Conservation (phyloP, 2,113 vertebrate species). For the Sakesphorus luctuosus region DNA sequence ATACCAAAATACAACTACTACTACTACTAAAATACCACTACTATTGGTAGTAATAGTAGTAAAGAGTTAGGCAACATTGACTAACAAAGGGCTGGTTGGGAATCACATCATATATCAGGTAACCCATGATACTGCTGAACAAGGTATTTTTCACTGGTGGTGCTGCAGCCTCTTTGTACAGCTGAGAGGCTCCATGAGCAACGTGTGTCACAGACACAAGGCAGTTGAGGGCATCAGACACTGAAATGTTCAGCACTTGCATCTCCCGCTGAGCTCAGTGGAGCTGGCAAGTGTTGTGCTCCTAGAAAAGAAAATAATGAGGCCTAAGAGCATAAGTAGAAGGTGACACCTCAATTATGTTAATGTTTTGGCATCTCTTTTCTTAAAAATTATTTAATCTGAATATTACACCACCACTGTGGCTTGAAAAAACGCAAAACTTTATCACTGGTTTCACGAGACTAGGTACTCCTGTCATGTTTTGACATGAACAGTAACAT, state of each 20-base stretch:
- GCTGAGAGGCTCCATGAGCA: not conserved
- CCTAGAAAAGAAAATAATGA: not conserved
- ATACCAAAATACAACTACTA: not conserved
- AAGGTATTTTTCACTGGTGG: not conserved
- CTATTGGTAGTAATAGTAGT: not conserved
- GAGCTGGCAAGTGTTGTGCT: not conserved
- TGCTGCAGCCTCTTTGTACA: not conserved
- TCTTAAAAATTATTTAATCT: not conserved
- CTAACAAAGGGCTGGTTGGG: not conserved
- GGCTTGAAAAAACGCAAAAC: accelerated
- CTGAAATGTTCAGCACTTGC: not conserved
- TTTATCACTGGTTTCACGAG: not conserved
- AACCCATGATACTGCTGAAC: not conserved
- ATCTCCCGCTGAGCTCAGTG: not conserved
- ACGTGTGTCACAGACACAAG: not conserved
- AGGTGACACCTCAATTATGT: not conserved
- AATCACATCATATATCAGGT: not conserved
- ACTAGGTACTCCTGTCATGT: not conserved
- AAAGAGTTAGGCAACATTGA: not conserved
- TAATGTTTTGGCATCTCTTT: not conserved
- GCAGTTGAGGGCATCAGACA: not conserved
- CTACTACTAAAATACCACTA: not conserved
- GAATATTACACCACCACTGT: not conserved
- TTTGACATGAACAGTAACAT: not conserved
- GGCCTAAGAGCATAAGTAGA: not conserved